Evolutionary conservation across 2,113 vertebrate genomes (phyloP).

Genomic region (Sylvietta virens): DNA sequence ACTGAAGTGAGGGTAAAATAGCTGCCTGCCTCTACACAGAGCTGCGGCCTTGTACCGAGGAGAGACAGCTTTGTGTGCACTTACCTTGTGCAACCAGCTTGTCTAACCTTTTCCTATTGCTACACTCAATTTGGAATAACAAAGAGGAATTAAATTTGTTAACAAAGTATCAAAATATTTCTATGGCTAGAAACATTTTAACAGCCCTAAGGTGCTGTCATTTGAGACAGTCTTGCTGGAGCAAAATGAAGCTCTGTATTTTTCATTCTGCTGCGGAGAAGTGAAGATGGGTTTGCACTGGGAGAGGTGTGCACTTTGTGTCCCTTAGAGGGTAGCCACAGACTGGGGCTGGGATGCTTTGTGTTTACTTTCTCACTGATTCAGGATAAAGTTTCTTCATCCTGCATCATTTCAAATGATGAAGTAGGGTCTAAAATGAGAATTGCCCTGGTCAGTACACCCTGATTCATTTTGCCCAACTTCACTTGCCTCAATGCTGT

Average conservation of each 20-base stretch:
- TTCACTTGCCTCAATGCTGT: background rate
- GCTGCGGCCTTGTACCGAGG: rapidly evolving
- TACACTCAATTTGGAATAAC: background rate
- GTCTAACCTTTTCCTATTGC: background rate
- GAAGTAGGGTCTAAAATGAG: background rate
- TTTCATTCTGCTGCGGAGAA: background rate
- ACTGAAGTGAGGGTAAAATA: background rate
- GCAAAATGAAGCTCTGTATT: background rate
- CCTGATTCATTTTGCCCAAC: background rate
- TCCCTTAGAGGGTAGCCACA: background rate
- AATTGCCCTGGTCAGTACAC: background rate
- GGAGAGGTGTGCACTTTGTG: background rate
- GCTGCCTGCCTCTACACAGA: background rate
- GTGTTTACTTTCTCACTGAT: background rate
- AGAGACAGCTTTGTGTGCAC: rapidly evolving
- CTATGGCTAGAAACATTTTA: background rate
- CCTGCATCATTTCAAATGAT: background rate
- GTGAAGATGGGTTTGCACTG: background rate
- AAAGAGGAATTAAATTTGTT: background rate
- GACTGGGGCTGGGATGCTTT: background rate
- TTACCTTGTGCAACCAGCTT: background rate
- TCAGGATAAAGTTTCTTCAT: background rate
- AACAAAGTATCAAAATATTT: background rate
- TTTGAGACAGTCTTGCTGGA: background rate
- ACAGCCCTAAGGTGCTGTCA: background rate